Percentiles rank a stretch among this genome's conserved stretches.
Evolutionary conservation across 2,113 vertebrate genomes (phyloP).

Genomic region (Daubentonia madagascariensis): DNA sequence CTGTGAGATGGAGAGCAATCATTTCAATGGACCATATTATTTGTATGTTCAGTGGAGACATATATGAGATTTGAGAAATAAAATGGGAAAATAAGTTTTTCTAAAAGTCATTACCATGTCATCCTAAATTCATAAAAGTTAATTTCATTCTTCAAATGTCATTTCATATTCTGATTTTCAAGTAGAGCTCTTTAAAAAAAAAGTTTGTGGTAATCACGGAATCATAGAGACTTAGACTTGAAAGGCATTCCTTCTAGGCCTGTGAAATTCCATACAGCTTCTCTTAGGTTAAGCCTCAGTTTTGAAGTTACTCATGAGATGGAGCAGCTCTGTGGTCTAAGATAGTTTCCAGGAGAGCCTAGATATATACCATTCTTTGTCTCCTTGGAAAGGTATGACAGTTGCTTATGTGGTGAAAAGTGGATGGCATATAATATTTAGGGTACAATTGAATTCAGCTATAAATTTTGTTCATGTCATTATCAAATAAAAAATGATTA

Average conservation of each 20-base stretch:
- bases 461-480: background rate
- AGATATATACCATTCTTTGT: background rate
- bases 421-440: background rate
- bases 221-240: background rate
- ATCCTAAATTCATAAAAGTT: background rate
- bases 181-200: background rate
- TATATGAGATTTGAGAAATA: background rate
- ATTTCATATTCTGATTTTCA: background rate
- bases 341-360: background rate
- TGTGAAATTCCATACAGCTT: background rate
- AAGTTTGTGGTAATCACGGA: background rate
- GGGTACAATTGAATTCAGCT: background rate
- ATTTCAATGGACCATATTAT: background rate
- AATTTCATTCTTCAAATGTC: background rate
- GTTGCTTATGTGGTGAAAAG: background rate
- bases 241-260: background rate
- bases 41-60: background rate
- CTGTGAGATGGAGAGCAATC: background rate
- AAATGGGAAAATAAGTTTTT: background rate
- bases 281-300: background rate
- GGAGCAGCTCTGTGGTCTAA: background rate
- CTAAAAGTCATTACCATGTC: background rate
- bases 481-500: background rate
- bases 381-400: background rate
- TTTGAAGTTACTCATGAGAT: background rate